Conservation (phyloP, 2,113 vertebrate species). For the Platichthys flesus region DNA sequence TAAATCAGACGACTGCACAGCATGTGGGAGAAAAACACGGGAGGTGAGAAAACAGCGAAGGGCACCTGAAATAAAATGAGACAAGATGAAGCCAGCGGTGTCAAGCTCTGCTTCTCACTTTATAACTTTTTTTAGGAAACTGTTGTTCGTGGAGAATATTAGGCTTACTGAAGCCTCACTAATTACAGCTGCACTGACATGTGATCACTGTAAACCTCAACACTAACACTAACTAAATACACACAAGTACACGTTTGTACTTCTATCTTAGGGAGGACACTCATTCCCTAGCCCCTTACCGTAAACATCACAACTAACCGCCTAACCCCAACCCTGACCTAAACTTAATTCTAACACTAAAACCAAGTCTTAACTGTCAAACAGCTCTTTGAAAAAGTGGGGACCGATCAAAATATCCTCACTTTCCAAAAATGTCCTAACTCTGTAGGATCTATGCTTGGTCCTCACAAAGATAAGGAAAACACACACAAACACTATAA, state of each 20-base stretch:
- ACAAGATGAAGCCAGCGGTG: conserved; percentile 6
- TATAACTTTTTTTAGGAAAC: conserved; percentile 10
- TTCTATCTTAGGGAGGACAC: too few relatives aligned
- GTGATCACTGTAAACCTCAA: conserved; percentile 9
- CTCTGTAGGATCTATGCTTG: too few relatives aligned
- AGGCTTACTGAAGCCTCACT: background rate
- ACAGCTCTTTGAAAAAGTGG: too few relatives aligned
- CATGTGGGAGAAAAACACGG: conserved; percentile 12
- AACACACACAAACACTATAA: background rate
- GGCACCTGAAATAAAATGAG: conserved; percentile 31
- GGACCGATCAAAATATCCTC: too few relatives aligned
- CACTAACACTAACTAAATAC: conserved; percentile 15
- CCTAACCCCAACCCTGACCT: too few relatives aligned
- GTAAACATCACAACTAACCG: too few relatives aligned
- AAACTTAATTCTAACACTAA: too few relatives aligned
- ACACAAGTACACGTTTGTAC: background rate
- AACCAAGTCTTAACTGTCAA: too few relatives aligned
- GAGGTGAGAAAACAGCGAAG: conserved; percentile 31
- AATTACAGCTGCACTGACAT: background rate
- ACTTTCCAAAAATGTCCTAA: background rate
- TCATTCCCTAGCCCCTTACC: too few relatives aligned
- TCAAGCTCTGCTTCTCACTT: conserved; percentile 26
- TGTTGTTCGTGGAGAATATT: conserved; percentile 17
- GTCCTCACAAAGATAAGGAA: background rate
- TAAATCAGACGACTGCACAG: conserved; percentile 11